Percentiles rank a stretch among this genome's conserved stretches.
These are phyloP conservation scores for Valencia hispanica DNA, from an alignment of 2,797 vertebrate species.

Conservation along the genomic window DNA sequence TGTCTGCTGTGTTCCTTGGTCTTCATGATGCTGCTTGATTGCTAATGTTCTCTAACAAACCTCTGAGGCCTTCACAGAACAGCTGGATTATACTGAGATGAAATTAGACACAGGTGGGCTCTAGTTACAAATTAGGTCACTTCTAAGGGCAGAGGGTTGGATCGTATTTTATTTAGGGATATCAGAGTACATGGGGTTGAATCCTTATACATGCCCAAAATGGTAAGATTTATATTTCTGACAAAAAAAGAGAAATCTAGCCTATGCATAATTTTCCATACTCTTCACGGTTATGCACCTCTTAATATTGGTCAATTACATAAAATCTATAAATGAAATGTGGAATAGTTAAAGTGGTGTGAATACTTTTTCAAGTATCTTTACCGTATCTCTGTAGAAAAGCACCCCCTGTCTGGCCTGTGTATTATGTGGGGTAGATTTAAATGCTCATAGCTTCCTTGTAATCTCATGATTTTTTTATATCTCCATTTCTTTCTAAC, in stretches of 20 bases:
- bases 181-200: neutral
- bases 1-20: neutral
- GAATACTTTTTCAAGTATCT: neutral
- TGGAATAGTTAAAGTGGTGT: neutral
- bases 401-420: conserved; percentile 10
- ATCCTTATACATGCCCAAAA: neutral
- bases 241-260: neutral
- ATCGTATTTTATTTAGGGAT: neutral
- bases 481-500: conserved; percentile 50
- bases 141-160: neutral
- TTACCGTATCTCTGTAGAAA: conserved; percentile 15
- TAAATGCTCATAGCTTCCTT: conserved; percentile 32
- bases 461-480: conserved; percentile 60
- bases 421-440: conserved; percentile 22
- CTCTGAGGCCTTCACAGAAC: too few relatives aligned
- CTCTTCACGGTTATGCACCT: neutral
- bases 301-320: neutral
- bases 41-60: too few relatives aligned
- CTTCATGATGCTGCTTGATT: neutral
- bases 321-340: neutral
- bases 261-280: neutral
- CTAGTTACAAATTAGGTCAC: neutral
- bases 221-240: neutral
- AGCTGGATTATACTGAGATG: too few relatives aligned
- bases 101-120: neutral